Percentiles rank a stretch among this genome's conserved stretches.
Evolutionary conservation across 2,797 vertebrate species (phyloP).

Genomic region (Oryzias sinensis): DNA sequence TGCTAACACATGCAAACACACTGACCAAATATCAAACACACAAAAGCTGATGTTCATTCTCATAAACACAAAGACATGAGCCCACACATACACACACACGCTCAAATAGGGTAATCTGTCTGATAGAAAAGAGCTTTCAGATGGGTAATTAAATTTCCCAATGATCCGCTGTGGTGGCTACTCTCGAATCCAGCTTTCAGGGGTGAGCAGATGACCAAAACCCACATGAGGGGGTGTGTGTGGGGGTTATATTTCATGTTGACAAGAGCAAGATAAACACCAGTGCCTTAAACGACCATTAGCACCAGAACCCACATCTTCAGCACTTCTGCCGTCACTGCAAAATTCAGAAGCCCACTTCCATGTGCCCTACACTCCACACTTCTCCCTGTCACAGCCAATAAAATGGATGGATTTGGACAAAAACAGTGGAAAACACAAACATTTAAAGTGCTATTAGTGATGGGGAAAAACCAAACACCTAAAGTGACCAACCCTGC

Average conservation of each 20-base stretch:
- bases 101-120: constrained; percentile 67
- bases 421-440: constrained; percentile 18
- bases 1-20: constrained; percentile 41
- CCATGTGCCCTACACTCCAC: constrained; percentile 2
- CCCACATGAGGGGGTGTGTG: constrained; percentile 25
- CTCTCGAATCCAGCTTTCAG: constrained; percentile 62
- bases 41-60: constrained; percentile 24
- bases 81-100: constrained; percentile 30
- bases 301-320: constrained; percentile 65
- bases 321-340: constrained; percentile 44
- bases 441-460: constrained; percentile 28
- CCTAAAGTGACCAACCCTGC: neutral
- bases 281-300: constrained; percentile 67
- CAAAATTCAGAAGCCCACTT: constrained; percentile 39
- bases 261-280: constrained; percentile 75
- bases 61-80: constrained; percentile 37
- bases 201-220: constrained; percentile 65
- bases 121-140: constrained; percentile 82
- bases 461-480: constrained; percentile 22
- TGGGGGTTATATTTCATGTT: constrained; percentile 66
- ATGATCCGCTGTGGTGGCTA: constrained; percentile 71
- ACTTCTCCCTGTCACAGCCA: constrained; percentile 27
- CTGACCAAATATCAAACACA: constrained; percentile 31
- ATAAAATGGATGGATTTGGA: constrained; percentile 20
- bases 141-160: constrained; percentile 82